Evolutionary conservation across 2,113 vertebrate species (phyloP).

Genomic region (Proteles cristata): DNA sequence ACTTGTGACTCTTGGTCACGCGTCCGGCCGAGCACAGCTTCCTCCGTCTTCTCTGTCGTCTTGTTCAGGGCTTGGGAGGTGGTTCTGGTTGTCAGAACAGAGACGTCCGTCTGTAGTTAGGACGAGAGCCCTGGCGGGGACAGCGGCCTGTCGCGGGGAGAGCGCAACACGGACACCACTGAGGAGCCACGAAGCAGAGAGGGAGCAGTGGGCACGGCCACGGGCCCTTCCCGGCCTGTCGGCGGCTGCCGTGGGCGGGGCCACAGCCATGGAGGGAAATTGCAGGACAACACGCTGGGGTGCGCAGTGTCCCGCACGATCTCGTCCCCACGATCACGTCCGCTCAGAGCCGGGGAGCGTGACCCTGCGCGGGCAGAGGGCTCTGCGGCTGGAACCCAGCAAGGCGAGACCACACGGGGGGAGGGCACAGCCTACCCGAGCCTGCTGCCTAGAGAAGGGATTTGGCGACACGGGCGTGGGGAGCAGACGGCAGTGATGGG

Average conservation of each 20-base stretch:
- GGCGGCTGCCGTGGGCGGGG: not conserved
- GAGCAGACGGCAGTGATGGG: no score
- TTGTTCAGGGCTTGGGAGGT: not conserved
- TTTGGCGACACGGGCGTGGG: no score
- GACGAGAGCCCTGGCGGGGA: not conserved
- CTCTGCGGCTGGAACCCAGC: not conserved
- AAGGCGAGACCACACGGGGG: no score
- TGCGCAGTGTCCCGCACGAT: not conserved
- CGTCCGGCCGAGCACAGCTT: no score
- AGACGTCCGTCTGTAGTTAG: not conserved
- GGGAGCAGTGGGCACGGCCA: not conserved
- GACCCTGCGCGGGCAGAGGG: not conserved
- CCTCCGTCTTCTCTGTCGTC: no score
- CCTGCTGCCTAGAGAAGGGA: no score
- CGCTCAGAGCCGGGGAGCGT: not conserved
- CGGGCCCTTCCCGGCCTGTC: no score
- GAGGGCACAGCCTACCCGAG: no score
- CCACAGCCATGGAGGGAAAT: not conserved
- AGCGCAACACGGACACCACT: not conserved
- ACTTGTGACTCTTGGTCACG: rapidly evolving
- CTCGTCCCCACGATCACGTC: not conserved
- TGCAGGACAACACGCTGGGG: no score
- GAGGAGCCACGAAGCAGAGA: not conserved
- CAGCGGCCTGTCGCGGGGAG: rapidly evolving
- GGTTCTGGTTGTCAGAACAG: not conserved